Base-by-base conservation (phyloP, 1,140 invertebrate species). In the Heliothis subflexa region DNA sequence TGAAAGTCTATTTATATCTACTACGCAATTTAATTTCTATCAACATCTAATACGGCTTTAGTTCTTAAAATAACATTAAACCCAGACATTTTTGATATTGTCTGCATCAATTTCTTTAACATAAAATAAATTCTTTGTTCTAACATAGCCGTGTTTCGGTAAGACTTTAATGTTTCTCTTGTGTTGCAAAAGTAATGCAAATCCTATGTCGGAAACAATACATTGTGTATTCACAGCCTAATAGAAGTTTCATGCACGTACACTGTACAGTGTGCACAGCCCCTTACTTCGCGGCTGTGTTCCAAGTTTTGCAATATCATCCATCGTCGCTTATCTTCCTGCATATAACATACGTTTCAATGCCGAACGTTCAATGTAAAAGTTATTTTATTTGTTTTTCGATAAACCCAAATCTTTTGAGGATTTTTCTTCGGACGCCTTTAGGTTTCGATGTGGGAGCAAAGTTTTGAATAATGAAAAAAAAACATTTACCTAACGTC, bases 241-340 rank as follows among this genome's bases (percentile, higher is more conserved):
- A 70, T 70, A 18, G 66, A 55, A 71, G 25, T 55, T 71, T 55
- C 68, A 40, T 71, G 28, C 68, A 55, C 25, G 68, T 71, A 33
- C 18, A 16, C 14, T 54, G 28, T 55, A 33, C 18, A 16, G 21
- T 54, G 28, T 55, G 25, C 68, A 54, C 13, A 33, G 16, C 55
- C 25, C 14, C 25, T 61, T 25, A 72, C 13, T 73, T 21, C 45
- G 18, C 66, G 45, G 21, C 47, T 3, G 50, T 49, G 71, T 74
- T 61, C 71, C 54, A 61, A 74, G 71, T 74, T 74, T 59, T 74
- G 55, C 55, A 74, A 74, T 74, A 74, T 61, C 55, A 61, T 74
- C 16, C 55, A 74, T 74, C 57, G 71, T 49, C 25, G 55, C 33
- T 49, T 74, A 59, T 74, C 40, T 61, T 18, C 16, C 57, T 18